Conservation (phyloP, 2,113 vertebrate species). For the Sturnira hondurensis region DNA sequence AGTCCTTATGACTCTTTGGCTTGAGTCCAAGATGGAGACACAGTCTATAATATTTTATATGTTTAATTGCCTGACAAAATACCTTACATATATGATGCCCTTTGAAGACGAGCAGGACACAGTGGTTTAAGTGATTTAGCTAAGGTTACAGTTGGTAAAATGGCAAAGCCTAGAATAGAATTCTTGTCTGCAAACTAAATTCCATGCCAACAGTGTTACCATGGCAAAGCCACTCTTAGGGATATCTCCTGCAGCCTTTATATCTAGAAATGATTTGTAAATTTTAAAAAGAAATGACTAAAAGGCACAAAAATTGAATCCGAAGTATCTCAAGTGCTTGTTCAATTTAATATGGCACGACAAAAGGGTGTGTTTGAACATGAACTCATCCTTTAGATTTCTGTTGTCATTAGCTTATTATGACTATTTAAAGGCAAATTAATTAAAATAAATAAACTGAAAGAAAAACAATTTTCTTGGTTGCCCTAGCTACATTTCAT, state of each 20-base stretch:
- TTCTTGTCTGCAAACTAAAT: constrained; percentile 41
- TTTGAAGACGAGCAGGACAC: constrained; percentile 8
- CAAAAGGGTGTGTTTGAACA: background rate
- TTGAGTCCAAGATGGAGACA: background rate
- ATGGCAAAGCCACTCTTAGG: constrained; percentile 35
- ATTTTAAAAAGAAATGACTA: constrained; percentile 40
- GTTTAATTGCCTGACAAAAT: background rate
- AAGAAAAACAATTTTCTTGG: background rate
- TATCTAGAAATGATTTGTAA: constrained; percentile 45
- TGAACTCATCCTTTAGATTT: background rate
- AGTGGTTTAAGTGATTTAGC: constrained; percentile 22
- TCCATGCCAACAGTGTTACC: constrained; percentile 5
- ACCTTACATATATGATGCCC: background rate
- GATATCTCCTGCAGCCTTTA: background rate
- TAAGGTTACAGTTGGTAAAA: constrained; percentile 16
- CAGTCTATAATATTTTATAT: background rate
- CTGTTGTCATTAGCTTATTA: background rate
- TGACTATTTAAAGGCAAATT: background rate
- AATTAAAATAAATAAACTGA: background rate
- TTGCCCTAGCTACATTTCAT: background rate
- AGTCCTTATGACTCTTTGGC: background rate
- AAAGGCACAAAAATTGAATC: constrained; percentile 1
- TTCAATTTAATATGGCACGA: background rate
- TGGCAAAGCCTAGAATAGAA: constrained; percentile 28
- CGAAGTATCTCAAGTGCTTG: background rate